Percentiles rank a stretch among this genome's conserved stretches.
These are phyloP conservation scores for Sorex maritimensis DNA, from an alignment of 2,797 vertebrate species.

Conservation along the genomic window DNA sequence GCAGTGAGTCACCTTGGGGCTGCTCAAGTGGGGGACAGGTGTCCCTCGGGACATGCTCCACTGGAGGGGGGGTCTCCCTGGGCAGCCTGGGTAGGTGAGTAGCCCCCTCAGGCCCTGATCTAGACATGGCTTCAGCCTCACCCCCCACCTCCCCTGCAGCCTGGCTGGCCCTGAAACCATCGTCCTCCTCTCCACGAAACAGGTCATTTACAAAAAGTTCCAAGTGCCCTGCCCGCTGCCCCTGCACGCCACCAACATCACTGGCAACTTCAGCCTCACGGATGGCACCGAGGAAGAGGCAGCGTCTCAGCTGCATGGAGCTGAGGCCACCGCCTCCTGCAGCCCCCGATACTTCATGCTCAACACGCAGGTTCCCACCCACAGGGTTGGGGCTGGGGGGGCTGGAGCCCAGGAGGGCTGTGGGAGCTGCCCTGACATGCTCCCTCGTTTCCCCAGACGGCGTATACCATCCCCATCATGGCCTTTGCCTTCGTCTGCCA, in stretches of 20 bases:
- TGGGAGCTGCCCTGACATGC: background rate
- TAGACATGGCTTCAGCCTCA: background rate
- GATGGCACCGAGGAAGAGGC: conserved; percentile 79
- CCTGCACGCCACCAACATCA: conserved; percentile 91
- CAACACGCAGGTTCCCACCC: conserved; percentile 95
- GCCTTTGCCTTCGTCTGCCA: conserved; percentile 99
- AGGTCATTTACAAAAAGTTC: conserved; percentile 99
- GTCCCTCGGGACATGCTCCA: background rate
- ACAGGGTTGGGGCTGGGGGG: background rate
- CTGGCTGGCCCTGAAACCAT: conserved; percentile 1
- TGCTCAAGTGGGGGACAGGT: background rate
- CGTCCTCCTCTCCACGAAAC: background rate
- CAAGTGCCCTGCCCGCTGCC: conserved; percentile 96
- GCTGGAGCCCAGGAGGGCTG: background rate
- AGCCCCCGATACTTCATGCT: conserved; percentile 94
- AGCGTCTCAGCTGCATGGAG: conserved; percentile 78
- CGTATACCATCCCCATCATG: conserved; percentile 99
- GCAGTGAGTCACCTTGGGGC: conserved; percentile 92
- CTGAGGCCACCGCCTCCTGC: conserved; percentile 89
- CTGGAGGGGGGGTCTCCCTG: background rate
- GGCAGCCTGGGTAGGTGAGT: background rate
- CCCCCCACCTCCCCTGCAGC: background rate
- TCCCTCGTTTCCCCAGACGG: conserved; percentile 92
- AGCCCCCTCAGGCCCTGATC: background rate
- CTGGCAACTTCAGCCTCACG: conserved; percentile 86